A percentile compares a stretch with the other conserved stretches of the same genome.
phyloP scores from a whole-genome alignment of 2,113 vertebrate species.

The Upupa epops region DNA sequence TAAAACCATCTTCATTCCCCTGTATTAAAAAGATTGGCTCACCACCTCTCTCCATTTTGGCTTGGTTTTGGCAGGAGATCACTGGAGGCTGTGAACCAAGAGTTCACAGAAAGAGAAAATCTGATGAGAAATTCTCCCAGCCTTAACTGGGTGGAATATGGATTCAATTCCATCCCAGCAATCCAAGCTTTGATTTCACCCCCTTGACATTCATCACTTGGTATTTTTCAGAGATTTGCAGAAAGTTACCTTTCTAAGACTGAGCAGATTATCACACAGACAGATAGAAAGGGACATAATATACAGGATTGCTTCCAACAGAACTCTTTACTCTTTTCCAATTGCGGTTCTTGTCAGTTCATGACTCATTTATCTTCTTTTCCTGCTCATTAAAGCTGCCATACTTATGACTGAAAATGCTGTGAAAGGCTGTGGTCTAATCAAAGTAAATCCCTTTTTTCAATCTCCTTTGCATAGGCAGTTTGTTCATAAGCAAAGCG shows the following conservation, averaged over 20 bases:
- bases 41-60: neutral
- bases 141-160: neutral
- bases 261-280: neutral
- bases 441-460: conserved; percentile 33
- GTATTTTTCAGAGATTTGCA: conserved; percentile 27
- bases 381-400: conserved; percentile 12
- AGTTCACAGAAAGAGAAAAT: neutral
- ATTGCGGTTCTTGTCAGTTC: conserved; percentile 3
- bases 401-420: conserved; percentile 5
- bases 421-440: conserved; percentile 23
- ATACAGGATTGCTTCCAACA: neutral
- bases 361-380: conserved; percentile 24
- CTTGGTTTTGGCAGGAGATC: neutral
- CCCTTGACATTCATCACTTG: neutral
- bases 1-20: neutral
- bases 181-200: conserved; percentile 14
- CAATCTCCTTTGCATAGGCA: neutral
- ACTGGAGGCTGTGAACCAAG: neutral
- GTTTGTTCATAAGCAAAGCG: neutral
- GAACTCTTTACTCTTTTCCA: neutral
- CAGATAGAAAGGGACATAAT: neutral
- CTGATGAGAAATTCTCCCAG: neutral
- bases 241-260: neutral
- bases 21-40: neutral
- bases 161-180: neutral